A percentile compares a stretch with the other conserved stretches of the same genome.
Evolutionary conservation across 35 echinoderm and acorn worm species (phyloP).

Genomic region (Hemicentrotus pulcherrimus): DNA sequence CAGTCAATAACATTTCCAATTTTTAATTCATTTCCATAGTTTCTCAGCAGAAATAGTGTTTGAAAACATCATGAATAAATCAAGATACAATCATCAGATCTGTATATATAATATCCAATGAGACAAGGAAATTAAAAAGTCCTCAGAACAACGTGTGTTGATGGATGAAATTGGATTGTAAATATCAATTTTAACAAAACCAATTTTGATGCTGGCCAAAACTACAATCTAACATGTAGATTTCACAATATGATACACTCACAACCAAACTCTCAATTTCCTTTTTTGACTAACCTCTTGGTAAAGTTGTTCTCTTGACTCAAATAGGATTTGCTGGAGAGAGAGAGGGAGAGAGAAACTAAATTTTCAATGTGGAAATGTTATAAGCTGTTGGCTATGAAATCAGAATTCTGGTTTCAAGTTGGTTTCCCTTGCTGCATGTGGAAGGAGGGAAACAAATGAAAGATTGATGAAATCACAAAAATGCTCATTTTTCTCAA

Average conservation of each 20-base stretch:
- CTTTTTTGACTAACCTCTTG: slow-evolving; percentile 75
- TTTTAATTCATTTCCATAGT: no score
- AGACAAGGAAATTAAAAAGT: not conserved
- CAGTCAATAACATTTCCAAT: no score
- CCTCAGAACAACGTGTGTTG: not conserved
- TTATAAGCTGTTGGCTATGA: not conserved
- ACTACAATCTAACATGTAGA: not conserved
- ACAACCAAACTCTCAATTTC: not conserved
- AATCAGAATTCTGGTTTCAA: no score
- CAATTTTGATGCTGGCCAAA: not conserved
- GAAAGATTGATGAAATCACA: no score
- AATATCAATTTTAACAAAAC: not conserved
- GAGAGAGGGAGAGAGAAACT: not conserved
- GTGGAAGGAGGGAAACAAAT: no score
- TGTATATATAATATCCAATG: not conserved
- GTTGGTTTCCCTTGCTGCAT: no score
- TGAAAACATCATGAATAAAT: no score
- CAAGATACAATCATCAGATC: no score
- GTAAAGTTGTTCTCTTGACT: slow-evolving; percentile 85
- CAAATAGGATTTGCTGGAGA: slow-evolving; percentile 69
- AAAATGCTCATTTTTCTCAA: no score
- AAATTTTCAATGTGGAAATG: not conserved
- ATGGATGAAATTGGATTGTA: no score
- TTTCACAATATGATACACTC: not conserved
- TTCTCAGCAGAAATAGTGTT: no score